Conservation (phyloP, 2,113 vertebrate genomes). For the Passer montanus region DNA sequence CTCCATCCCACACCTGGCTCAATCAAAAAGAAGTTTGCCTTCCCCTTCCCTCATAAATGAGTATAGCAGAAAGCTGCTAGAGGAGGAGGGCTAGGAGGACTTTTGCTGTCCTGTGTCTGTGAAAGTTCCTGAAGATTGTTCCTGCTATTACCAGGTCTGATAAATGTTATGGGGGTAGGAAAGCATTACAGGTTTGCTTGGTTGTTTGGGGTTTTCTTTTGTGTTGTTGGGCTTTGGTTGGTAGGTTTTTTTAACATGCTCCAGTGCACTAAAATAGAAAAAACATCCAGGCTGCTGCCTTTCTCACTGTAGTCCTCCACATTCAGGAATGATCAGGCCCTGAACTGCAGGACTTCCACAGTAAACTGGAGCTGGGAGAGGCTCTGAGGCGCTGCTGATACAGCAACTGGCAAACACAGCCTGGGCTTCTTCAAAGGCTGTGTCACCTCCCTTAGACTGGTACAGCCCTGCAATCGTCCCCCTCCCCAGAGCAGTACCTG, state of each 20-base stretch:
- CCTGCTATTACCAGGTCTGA: neutral
- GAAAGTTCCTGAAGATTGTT: neutral
- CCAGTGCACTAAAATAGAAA: neutral
- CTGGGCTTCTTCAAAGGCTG: neutral
- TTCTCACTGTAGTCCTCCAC: neutral
- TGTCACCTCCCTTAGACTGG: neutral
- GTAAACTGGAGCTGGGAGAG: neutral
- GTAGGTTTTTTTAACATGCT: neutral
- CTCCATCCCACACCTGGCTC: neutral
- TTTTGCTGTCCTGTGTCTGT: neutral
- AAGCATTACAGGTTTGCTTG: neutral
- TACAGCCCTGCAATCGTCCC: neutral
- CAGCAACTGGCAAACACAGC: neutral
- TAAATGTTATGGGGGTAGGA: neutral
- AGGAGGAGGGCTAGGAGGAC: neutral
- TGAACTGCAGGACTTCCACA: neutral
- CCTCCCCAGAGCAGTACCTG: constrained; percentile 78
- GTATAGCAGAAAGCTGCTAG: neutral
- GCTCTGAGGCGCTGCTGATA: neutral
- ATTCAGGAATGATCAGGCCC: neutral
- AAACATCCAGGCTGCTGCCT: neutral
- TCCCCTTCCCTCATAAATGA: neutral
- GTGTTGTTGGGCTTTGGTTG: neutral
- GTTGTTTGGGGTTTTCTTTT: accelerated
- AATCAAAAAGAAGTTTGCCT: neutral